Base-by-base conservation (phyloP, 2,113 vertebrate species). In the Perca schrenkii region DNA sequence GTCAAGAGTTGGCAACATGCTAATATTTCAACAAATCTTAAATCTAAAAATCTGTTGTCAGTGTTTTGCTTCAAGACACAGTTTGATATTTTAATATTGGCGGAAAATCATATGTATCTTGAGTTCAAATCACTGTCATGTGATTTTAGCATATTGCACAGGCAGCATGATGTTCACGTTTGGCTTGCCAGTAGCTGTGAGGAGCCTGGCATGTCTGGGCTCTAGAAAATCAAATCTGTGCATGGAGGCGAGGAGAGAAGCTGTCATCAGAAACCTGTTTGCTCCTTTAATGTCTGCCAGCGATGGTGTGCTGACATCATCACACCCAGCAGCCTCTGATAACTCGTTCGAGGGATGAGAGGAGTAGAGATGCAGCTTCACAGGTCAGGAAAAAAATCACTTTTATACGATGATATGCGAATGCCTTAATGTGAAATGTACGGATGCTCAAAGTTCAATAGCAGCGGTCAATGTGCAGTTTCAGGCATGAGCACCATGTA, bases 221-320 rank as follows among this genome's bases (percentile, higher is more conserved):
- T 81, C 66, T 15, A 69, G 25, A 67, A 78, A 84, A 83, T 85
- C 62, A 60, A 50, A 82, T 79, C 22, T 77, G 22, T 64, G 52
- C 25, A 7, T 79, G 79, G 72, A 86, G 79, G 87, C 50, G 83
- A 86, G 54, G 86, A 94, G n/a, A 90, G 88, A 77, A 82, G 66
- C 86, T 94, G 90, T 94, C 92, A 89, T 73, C 90, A 74, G 73
- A 82, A 88, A 89, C 79, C 71, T 57, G 88, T 91, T 85, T 67
- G 34, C 58, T 79, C 22, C 54, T 89, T 86, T 87, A 67, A 90
- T 92, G 81, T 86, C 74, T 31, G 53, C 61, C 72, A 69, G 43
- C 7, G 6, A 79, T 4, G 34, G 16, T 62, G 64, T 61, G 78
- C 78, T 88, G 88, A 88, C 74, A 90, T 88, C 73, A 87, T 83